Evolutionary conservation across 2,888 invertebrate genomes (phyloP).

Genomic region (Aleiodes testaceus): DNA sequence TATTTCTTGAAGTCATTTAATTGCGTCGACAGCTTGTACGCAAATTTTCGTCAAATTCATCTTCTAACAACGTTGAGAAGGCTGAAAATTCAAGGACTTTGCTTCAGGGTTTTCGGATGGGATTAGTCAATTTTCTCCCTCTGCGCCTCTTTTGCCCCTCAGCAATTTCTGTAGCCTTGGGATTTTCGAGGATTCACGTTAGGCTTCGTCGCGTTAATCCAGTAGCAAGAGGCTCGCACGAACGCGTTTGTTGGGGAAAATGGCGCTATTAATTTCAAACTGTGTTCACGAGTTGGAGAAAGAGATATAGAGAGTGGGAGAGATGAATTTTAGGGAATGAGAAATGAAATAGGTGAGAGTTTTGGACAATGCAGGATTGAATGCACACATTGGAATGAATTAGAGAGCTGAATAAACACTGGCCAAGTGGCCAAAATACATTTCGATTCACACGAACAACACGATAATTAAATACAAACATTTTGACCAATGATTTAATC

Average conservation of each 20-base stretch:
- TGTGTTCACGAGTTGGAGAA: conserved; percentile 56
- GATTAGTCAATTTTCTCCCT: conserved; percentile 29
- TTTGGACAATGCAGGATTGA: conserved; percentile 60
- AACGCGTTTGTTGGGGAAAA: conserved; percentile 64
- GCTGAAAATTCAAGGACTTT: conserved; percentile 20
- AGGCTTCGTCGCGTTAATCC: conserved; percentile 61
- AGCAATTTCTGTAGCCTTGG: neutral
- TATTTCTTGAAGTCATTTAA: too few relatives aligned
- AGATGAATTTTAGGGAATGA: conserved; percentile 21
- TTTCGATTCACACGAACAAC: conserved; percentile 5
- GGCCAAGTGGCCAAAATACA: conserved; percentile 13
- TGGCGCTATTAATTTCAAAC: conserved; percentile 64
- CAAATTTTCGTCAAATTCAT: conserved; percentile 11
- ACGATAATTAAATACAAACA: too few relatives aligned
- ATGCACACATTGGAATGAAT: conserved; percentile 68
- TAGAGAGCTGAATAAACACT: conserved; percentile 64
- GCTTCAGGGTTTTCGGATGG: conserved; percentile 13
- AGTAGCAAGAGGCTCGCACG: conserved; percentile 58
- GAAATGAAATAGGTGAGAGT: conserved; percentile 8
- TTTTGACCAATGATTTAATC: too few relatives aligned
- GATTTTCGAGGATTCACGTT: conserved; percentile 55
- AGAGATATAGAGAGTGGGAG: conserved; percentile 35
- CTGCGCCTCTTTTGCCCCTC: neutral
- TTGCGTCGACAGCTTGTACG: neutral
- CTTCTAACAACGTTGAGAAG: neutral